Evolutionary conservation across 2,113 vertebrate species (phyloP).

Genomic region (Otocyon megalotis): DNA sequence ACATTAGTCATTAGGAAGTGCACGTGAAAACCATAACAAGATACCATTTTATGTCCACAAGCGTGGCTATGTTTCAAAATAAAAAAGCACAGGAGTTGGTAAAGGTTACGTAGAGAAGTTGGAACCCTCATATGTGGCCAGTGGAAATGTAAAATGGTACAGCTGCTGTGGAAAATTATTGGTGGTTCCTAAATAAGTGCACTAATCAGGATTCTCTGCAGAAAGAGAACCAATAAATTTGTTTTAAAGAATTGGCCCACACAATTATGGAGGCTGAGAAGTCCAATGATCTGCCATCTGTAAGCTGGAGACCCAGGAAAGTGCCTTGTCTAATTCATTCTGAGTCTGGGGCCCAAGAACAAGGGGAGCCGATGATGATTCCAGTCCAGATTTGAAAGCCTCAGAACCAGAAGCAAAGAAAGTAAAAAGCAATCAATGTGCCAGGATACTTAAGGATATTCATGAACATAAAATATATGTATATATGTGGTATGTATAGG

Average conservation of each 20-base stretch:
- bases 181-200: background rate
- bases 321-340: background rate
- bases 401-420: background rate
- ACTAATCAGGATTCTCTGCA: background rate
- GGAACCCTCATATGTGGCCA: background rate
- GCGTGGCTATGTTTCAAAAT: background rate
- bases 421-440: background rate
- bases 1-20: background rate
- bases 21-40: background rate
- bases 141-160: background rate
- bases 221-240: background rate
- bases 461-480: no score
- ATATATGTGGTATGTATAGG: background rate
- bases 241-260: background rate
- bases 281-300: background rate
- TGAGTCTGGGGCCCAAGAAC: background rate
- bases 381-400: background rate
- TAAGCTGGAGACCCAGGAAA: background rate
- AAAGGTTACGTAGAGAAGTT: background rate
- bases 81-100: background rate
- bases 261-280: background rate
- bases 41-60: background rate
- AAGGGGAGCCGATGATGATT: background rate
- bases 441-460: background rate
- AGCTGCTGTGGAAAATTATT: background rate